phyloP scores from a whole-genome alignment of 2,888 invertebrate genomes.

The Athalia circularis region DNA sequence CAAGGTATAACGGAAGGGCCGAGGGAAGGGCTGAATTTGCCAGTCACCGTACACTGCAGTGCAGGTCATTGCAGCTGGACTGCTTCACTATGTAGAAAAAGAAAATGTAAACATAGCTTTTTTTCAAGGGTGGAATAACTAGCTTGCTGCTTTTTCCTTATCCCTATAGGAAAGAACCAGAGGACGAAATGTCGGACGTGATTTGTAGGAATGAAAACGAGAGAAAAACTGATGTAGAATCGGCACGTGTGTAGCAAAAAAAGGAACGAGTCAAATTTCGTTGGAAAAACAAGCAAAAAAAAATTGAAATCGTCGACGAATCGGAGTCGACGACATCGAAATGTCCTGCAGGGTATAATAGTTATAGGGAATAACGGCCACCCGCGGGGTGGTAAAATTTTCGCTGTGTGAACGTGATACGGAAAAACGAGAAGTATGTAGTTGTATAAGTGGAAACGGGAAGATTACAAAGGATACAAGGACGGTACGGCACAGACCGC shows the following conservation, averaged over 20 bases:
- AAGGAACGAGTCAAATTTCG: constrained; percentile 12
- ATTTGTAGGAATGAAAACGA: constrained; percentile 19
- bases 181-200: constrained; percentile 35
- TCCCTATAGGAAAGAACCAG: constrained; percentile 12
- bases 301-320: no score
- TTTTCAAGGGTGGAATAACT: not conserved
- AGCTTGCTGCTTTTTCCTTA: not conserved
- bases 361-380: not conserved
- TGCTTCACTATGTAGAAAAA: not conserved
- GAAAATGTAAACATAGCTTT: no score
- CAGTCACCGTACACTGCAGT: constrained; percentile 10
- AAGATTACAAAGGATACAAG: constrained; percentile 28
- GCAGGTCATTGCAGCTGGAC: constrained; percentile 21
- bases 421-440: not conserved
- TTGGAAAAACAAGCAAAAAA: not conserved
- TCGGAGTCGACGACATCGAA: no score
- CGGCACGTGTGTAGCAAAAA: not conserved
- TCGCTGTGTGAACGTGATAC: constrained; percentile 6
- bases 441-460: not conserved
- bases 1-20: not conserved
- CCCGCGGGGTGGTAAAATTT: constrained; percentile 10
- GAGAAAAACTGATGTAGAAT: constrained; percentile 5
- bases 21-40: constrained; percentile 30
- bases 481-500: not conserved
- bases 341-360: no score